Base-by-base conservation (phyloP, 2,888 invertebrate species). In the Xestia c-nigrum region DNA sequence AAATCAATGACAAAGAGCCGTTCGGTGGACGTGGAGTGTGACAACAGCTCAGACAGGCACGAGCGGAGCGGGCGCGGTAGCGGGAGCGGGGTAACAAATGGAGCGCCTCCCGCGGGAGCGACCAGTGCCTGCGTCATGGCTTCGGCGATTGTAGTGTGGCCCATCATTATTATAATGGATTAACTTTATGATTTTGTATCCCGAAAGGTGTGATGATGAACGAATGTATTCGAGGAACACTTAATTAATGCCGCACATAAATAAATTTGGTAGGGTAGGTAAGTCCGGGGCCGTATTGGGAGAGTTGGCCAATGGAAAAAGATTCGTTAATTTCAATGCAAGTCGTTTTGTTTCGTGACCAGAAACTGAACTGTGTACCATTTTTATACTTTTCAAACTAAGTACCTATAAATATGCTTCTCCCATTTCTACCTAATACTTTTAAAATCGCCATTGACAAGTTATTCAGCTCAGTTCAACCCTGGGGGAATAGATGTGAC, bases 1-100 rank as follows among this genome's bases (percentile, higher is more conserved):
- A 93, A 89, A 89, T 89, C 91, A 70, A 74, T 93, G 91, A 93
- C 93, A 93, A 93, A 93, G 92, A 93, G 93, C 92, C 89, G 72
- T 81, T 83, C 79, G 71, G 59, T 63, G 24, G 76, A 85, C 87
- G 71, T 85, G 46, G 75, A 87, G 65, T 78, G 78, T 78, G 80
- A 84, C 79, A 77, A 75, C 76, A 63, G 77, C 89, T 66, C 66
- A 55, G 47, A 88, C 90, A 90, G 89, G 85, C 90, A 61, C 19
- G 74, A 61, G 72, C 65, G 69, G 61, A 73, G 81, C 76, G 75
- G 64, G 72, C 70, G 80, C 83, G 81, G 81, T 43, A 68, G 87
- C 83, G 82, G 80, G 81, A 82, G 87, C 87, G 87, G 83, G 82
- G 85, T 92, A 92, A 93, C 91, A 94, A 94, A 94, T 92, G 92